Conservation (phyloP, 2,888 invertebrate species). For the Euspilapteryx auroguttella region DNA sequence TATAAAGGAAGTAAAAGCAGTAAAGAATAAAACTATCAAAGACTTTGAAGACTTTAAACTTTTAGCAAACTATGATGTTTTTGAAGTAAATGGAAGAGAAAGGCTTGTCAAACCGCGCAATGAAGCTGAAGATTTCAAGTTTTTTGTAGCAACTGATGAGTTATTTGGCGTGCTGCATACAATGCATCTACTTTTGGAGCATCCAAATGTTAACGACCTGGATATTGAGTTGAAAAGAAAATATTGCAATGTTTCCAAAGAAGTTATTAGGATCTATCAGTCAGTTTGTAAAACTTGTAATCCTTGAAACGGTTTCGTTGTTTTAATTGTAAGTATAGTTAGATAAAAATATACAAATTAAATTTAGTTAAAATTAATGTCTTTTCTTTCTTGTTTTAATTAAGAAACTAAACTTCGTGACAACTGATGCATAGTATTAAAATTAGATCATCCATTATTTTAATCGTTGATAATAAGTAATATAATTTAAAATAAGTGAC, state of each 20-base stretch:
- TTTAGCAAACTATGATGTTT: constrained; percentile 28
- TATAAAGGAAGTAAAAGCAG: constrained; percentile 23
- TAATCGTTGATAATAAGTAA: too few species aligned
- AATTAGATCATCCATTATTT: too few species aligned
- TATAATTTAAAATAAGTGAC: too few species aligned
- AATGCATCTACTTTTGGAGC: constrained; percentile 32
- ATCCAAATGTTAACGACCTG: constrained; percentile 25
- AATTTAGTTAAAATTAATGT: too few species aligned
- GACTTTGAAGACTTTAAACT: constrained; percentile 31
- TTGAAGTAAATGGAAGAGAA: constrained; percentile 19
- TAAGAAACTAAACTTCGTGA: too few species aligned
- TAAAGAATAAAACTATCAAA: constrained; percentile 22
- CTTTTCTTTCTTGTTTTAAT: too few species aligned
- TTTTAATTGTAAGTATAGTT: too few species aligned
- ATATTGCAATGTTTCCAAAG: constrained; percentile 40
- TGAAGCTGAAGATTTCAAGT: constrained; percentile 19
- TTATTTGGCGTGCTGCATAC: constrained; percentile 35
- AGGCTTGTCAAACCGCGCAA: constrained; percentile 25
- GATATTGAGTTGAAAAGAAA: constrained; percentile 28
- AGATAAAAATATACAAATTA: too few species aligned
- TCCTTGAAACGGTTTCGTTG: too few species aligned
- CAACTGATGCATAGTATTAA: too few species aligned
- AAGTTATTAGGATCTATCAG: constrained; percentile 34
- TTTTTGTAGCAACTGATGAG: constrained; percentile 28
- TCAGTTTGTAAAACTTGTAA: constrained; percentile 25